Evolutionary conservation across 1,140 invertebrate species (phyloP).

Genomic region (Plectrocnemia conspersa): DNA sequence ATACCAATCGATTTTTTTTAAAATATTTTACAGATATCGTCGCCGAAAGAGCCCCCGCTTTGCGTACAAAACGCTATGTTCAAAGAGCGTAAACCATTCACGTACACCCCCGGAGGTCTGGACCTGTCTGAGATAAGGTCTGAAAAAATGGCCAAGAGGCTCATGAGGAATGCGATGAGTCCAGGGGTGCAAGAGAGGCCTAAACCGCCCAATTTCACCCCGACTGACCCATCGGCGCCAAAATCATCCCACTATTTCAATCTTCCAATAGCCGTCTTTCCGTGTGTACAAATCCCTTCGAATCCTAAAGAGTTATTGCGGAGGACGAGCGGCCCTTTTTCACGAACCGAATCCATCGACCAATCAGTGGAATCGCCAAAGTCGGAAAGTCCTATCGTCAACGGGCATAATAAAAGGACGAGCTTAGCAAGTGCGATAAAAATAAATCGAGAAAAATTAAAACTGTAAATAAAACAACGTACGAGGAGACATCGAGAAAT

Average conservation of each 20-base stretch:
- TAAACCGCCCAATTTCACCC: conserved; percentile 41
- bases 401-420: neutral
- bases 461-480: neutral
- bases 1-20: neutral
- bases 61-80: conserved; percentile 87
- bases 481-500: neutral
- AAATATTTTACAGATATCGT: conserved; percentile 32
- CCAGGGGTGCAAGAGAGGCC: conserved; percentile 49
- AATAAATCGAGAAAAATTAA: conserved; percentile 2
- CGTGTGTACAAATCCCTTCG: conserved; percentile 45
- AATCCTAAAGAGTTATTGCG: conserved; percentile 48
- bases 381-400: too few relatives aligned
- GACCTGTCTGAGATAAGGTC: conserved; percentile 87
- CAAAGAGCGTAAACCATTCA: conserved; percentile 92
- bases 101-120: conserved; percentile 87
- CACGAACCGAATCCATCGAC: conserved; percentile 27
- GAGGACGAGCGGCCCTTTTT: conserved; percentile 43
- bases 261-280: conserved; percentile 46
- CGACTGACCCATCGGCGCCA: conserved; percentile 36
- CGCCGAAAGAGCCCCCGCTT: conserved; percentile 67
- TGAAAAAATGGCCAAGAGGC: conserved; percentile 79
- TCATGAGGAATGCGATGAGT: conserved; percentile 65
- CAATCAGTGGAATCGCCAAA: neutral
- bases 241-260: conserved; percentile 35
- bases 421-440: conserved; percentile 6